Conservation (phyloP, 2,888 invertebrate species). For the Scaeva pyrastri region DNA sequence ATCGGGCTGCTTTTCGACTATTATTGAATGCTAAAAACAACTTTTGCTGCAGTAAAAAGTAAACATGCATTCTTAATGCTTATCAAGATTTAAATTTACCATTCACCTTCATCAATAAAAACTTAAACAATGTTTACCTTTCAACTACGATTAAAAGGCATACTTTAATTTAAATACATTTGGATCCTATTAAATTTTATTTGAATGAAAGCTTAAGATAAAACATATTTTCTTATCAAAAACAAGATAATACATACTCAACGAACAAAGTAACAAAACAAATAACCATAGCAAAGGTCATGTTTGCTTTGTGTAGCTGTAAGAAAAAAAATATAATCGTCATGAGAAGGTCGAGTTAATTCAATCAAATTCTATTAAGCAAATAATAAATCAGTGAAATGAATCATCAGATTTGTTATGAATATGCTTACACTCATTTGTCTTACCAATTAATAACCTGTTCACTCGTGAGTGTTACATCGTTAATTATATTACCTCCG, state of each 20-base stretch:
- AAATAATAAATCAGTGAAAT: slow-evolving; percentile 27
- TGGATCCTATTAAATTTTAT: no score
- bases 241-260: slow-evolving; percentile 7
- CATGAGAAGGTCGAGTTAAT: slow-evolving; percentile 31
- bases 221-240: background rate
- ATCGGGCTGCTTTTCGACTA: no score
- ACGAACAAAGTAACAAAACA: background rate
- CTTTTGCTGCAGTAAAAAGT: no score
- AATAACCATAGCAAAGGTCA: background rate
- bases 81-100: no score
- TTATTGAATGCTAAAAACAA: no score
- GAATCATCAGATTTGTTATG: background rate
- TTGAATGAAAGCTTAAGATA: no score
- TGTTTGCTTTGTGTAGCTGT: background rate
- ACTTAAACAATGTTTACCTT: no score
- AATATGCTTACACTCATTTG: slow-evolving; percentile 16
- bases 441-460: slow-evolving; percentile 10
- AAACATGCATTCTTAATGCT: no score
- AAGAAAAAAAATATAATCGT: slow-evolving; percentile 19
- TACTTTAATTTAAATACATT: no score
- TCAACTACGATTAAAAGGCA: no score
- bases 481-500: slow-evolving; percentile 43
- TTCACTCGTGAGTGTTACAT: slow-evolving; percentile 40
- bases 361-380: background rate
- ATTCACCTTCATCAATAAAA: no score